These are phyloP conservation scores for Folsomia candida DNA, from an alignment of 2,888 invertebrate species.

Conservation along the genomic window DNA sequence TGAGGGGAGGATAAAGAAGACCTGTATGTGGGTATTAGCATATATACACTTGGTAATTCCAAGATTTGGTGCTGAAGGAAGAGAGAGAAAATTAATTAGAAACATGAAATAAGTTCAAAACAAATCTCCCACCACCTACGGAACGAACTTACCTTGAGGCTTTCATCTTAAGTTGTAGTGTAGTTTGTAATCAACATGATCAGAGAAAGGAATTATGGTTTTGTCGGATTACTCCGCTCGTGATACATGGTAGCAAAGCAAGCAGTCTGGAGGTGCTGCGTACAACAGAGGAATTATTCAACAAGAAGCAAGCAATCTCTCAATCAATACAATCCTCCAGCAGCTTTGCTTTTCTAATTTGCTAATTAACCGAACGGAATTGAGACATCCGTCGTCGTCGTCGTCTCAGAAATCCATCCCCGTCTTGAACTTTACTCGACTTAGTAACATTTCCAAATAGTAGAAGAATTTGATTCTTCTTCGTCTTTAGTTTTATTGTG, in stretches of 20 bases:
- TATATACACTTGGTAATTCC: conserved; percentile 29
- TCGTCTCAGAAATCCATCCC: not conserved
- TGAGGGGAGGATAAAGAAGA: too few species aligned
- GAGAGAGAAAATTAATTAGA: conserved; percentile 1
- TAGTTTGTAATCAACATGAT: conserved; percentile 5
- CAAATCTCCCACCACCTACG: not conserved
- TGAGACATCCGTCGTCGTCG: not conserved
- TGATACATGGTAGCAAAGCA: not conserved
- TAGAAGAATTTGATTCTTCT: not conserved
- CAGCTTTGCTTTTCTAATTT: conserved; percentile 3
- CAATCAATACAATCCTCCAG: not conserved
- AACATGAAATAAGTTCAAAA: not conserved
- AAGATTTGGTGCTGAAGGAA: not conserved
- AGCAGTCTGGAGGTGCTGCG: too few species aligned
- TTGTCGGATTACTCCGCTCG: not conserved
- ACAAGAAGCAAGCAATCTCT: not conserved
- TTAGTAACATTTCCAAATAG: too few species aligned
- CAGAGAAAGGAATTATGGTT: conserved; percentile 6
- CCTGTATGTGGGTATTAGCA: not conserved
- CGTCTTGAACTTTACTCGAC: not conserved
- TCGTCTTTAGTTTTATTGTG: not conserved
- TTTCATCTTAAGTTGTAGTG: conserved; percentile 3
- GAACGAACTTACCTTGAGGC: not conserved
- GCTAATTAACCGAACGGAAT: conserved; percentile 10
- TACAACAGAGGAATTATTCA: not conserved